Evolutionary conservation across 2,113 vertebrate genomes (phyloP), one percentile per base, ranked within the genome.

Genomic region (Cyanoramphus novaezelandiae): DNA sequence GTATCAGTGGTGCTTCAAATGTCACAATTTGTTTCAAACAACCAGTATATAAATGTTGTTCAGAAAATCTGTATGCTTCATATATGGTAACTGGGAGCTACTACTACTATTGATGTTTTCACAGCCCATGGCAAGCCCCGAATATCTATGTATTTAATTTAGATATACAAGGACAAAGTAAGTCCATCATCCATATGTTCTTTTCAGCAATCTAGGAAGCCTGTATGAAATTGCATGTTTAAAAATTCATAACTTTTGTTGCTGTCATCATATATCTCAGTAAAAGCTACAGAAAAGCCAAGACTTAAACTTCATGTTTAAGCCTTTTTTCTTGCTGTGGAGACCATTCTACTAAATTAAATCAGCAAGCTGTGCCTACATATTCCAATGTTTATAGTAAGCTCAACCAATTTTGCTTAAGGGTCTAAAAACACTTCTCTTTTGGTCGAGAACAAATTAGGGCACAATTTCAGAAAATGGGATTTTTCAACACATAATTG

Each of bases 221-320:
- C 50, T 76, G 21, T 74, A 69, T 69, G n/a, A 69, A 90, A 82
- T 17, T 33, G 6, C 11, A 21, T 41, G 41, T 69, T 95, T 85
- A 94, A 94, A 96, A 95, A 88, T 90, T 80, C 28, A 39, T 50
- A 74, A 24, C 19, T 77, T 84, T 90, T 67, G 57, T 74, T 82
- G 31, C 53, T 74, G 25, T 68, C 44, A n/a, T 74, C 44, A n/a
- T 74, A 29, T 63, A 79, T 69, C 21, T 76, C 57, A 46, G 13
- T 65, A 80, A 93, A 87, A 88, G 6, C 31, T 69, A 59, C 15
- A 64, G 39, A 74, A 93, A 44, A 93, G 4, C 3, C n/a, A 60
- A 93, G 43, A 53, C 29, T 37, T 37, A 70, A 69, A 82, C 24
- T 76, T 92, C 55, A 62, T 50, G 7, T 35, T 77, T 27, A 52